Conservation (phyloP, 2,888 invertebrate genomes). For the Diaprepes abbreviatus region DNA sequence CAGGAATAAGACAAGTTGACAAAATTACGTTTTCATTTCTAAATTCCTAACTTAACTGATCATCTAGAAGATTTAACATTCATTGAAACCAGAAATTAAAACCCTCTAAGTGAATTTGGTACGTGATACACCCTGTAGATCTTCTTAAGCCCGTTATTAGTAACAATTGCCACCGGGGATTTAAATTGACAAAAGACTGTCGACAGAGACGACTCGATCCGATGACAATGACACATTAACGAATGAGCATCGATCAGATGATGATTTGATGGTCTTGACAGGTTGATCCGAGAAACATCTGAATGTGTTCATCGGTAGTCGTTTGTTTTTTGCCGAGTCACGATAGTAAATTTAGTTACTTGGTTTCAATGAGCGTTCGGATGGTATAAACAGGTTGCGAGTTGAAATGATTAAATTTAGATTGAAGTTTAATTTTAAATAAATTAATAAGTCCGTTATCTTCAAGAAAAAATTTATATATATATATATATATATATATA, state of each 20-base stretch:
- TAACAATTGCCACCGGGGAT: constrained; percentile 41
- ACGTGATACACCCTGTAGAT: constrained; percentile 13
- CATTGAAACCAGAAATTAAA: no score
- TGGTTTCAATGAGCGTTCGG: background rate
- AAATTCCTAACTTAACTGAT: no score
- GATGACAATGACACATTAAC: constrained; percentile 34
- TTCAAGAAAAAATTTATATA: no score
- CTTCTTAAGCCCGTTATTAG: constrained; percentile 33
- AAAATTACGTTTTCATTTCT: no score
- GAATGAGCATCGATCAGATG: constrained; percentile 27
- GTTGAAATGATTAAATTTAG: background rate
- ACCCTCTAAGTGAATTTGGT: no score
- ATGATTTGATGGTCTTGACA: constrained; percentile 21
- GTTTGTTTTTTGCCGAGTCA: constrained; percentile 22
- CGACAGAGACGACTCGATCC: constrained; percentile 36
- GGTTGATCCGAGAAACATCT: constrained; percentile 21
- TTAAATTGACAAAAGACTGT: constrained; percentile 34
- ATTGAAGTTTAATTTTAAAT: no score
- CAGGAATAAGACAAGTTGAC: no score
- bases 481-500: no score
- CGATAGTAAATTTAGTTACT: constrained; percentile 30
- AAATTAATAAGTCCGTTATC: no score
- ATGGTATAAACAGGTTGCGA: background rate
- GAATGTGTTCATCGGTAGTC: constrained; percentile 8
- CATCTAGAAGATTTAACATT: no score